phyloP scores from a whole-genome alignment of 2,888 invertebrate species.

The Eupithecia inturbata region DNA sequence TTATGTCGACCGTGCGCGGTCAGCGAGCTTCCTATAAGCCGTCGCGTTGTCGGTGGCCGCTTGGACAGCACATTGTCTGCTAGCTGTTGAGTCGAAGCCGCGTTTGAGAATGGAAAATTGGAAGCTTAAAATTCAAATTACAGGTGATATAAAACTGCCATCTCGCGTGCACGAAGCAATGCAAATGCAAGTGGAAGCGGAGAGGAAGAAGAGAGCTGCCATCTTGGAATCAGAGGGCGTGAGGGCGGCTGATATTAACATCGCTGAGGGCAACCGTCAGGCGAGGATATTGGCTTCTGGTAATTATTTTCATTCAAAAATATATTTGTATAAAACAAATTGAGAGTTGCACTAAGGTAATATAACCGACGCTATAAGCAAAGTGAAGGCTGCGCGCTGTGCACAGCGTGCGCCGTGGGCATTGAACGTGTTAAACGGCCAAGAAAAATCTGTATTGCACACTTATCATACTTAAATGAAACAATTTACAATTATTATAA shows the following conservation, averaged over 20 bases:
- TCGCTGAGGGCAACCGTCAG: slow-evolving; percentile 97
- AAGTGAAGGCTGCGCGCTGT: too few relatives aligned
- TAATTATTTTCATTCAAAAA: slow-evolving; percentile 53
- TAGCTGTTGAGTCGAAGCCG: not conserved
- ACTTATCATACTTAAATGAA: too few relatives aligned
- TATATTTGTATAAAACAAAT: not conserved
- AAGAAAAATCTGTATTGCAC: too few relatives aligned
- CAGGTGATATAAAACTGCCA: slow-evolving; percentile 95
- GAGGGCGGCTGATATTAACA: slow-evolving; percentile 96
- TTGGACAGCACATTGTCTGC: not conserved
- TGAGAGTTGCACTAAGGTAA: too few relatives aligned
- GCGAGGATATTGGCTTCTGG: slow-evolving; percentile 96
- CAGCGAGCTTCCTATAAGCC: not conserved
- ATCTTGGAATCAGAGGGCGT: slow-evolving; percentile 98
- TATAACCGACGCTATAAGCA: too few relatives aligned
- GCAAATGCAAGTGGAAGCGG: slow-evolving; percentile 99
- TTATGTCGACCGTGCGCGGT: not conserved
- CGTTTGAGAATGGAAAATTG: not conserved
- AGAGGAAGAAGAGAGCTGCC: slow-evolving; percentile 97
- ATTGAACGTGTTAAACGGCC: too few relatives aligned
- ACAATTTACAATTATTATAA: too few relatives aligned
- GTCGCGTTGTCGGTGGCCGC: not conserved
- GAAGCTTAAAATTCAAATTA: not conserved
- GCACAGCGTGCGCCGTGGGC: too few relatives aligned
- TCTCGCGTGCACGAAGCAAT: slow-evolving; percentile 98